A percentile compares a stretch with the other conserved stretches of the same genome.
These are phyloP conservation scores for Paguma larvata DNA, from an alignment of 2,797 vertebrate genomes.

Conservation along the genomic window DNA sequence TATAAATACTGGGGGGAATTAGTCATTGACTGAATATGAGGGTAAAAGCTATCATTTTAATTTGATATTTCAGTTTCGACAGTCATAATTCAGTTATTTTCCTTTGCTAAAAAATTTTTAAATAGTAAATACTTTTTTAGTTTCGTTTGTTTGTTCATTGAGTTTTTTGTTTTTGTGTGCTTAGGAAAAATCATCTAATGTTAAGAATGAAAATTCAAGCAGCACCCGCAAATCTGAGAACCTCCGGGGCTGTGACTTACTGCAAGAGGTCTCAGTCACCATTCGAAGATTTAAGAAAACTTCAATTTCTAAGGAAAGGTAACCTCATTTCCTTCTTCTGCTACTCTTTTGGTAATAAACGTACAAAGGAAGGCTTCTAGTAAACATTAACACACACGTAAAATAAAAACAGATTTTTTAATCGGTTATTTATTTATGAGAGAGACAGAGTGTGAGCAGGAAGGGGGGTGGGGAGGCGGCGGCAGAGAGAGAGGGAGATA, in stretches of 20 bases:
- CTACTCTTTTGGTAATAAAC: not conserved
- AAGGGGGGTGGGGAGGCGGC: too few relatives aligned
- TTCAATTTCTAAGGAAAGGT: constrained; percentile 98
- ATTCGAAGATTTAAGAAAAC: constrained; percentile 99
- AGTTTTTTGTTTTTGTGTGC: not conserved
- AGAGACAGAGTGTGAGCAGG: too few relatives aligned
- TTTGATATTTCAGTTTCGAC: constrained; percentile 9
- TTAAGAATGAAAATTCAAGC: constrained; percentile 92
- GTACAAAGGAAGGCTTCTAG: not conserved
- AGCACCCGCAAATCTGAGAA: constrained; percentile 97
- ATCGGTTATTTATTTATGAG: too few relatives aligned
- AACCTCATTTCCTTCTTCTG: constrained; percentile 29
- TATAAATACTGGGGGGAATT: constrained; percentile 24
- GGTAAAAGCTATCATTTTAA: constrained; percentile 47
- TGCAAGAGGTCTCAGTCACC: constrained; percentile 98
- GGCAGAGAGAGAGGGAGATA: too few relatives aligned
- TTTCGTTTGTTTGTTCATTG: constrained; percentile 50
- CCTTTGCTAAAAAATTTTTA: not conserved
- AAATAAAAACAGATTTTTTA: not conserved
- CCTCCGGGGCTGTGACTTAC: constrained; percentile 96
- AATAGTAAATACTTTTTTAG: constrained; percentile 43
- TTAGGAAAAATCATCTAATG: constrained; percentile 95
- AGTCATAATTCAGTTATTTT: constrained; percentile 13
- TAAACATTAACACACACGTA: not conserved
- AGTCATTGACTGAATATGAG: not conserved